A percentile compares a stretch with the other conserved stretches of the same genome.
Evolutionary conservation across 2,888 invertebrate species (phyloP).

Genomic region (Drosophila engyochracea): DNA sequence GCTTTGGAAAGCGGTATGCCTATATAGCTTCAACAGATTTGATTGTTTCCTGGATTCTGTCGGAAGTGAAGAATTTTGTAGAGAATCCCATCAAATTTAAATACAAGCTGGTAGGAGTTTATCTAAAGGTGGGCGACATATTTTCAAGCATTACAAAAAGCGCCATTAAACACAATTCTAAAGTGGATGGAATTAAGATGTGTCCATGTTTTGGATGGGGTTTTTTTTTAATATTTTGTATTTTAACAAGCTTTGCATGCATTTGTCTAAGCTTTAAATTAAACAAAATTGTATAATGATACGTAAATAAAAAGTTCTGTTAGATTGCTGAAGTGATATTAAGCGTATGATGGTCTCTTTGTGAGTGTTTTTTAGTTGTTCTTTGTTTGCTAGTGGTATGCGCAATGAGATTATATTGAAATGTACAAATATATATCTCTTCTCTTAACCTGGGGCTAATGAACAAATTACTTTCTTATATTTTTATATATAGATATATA

Average conservation of each 20-base stretch:
- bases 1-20: slow-evolving; percentile 12
- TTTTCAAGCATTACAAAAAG: slow-evolving; percentile 72
- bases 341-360: slow-evolving; percentile 40
- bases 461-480: slow-evolving; percentile 79
- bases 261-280: slow-evolving; percentile 58
- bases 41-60: slow-evolving; percentile 11
- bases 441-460: slow-evolving; percentile 70
- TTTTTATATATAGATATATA: slow-evolving; percentile 7
- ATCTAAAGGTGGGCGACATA: slow-evolving; percentile 61
- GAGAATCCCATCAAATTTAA: slow-evolving; percentile 24
- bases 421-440: slow-evolving; percentile 33
- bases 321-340: slow-evolving; percentile 35
- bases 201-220: slow-evolving; percentile 32
- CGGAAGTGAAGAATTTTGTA: slow-evolving; percentile 13
- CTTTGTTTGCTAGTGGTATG: slow-evolving; percentile 29
- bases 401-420: slow-evolving; percentile 35
- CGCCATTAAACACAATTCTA: slow-evolving; percentile 59
- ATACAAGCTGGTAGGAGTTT: slow-evolving; percentile 46
- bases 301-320: slow-evolving; percentile 31
- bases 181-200: slow-evolving; percentile 48
- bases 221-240: background rate
- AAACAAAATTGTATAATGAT: slow-evolving; percentile 45
- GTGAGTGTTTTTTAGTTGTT: slow-evolving; percentile 19
- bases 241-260: slow-evolving; percentile 66
- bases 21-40: slow-evolving; percentile 39